Percentiles rank a stretch among this genome's conserved stretches.
Conservation (phyloP, 2,888 invertebrate genomes). For the Caenorhabditis japonica region DNA sequence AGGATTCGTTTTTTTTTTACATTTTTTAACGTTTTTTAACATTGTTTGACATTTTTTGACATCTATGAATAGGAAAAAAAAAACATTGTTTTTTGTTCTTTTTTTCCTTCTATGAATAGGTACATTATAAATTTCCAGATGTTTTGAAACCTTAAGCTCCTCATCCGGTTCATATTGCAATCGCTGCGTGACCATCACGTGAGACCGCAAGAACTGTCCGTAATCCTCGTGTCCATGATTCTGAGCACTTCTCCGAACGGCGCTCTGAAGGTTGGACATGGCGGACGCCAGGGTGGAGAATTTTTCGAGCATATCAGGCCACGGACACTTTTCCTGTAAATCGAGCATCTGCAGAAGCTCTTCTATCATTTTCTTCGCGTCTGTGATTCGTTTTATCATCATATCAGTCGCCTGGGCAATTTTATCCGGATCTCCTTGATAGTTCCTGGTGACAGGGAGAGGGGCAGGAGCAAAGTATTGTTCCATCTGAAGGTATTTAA, state of each 20-base stretch:
- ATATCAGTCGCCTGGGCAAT: slow-evolving; percentile 48
- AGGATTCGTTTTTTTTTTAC: too few relatives aligned
- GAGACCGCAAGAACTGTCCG: slow-evolving; percentile 63
- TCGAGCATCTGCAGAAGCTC: slow-evolving; percentile 63
- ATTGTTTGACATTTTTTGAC: too few relatives aligned
- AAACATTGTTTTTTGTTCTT: too few relatives aligned
- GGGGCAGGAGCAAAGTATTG: not conserved
- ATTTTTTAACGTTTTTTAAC: too few relatives aligned
- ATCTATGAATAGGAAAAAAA: too few relatives aligned
- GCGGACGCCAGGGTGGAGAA: slow-evolving; percentile 65
- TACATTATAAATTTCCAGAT: too few relatives aligned
- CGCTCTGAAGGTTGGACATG: slow-evolving; percentile 65
- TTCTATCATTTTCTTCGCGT: slow-evolving; percentile 63
- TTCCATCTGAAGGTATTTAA: too few relatives aligned
- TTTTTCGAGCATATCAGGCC: slow-evolving; percentile 71
- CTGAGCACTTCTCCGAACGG: slow-evolving; percentile 60
- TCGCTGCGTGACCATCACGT: slow-evolving; percentile 68
- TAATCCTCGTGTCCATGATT: slow-evolving; percentile 63
- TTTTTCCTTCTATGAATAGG: too few relatives aligned
- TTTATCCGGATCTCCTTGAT: slow-evolving; percentile 52
- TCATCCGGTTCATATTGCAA: slow-evolving; percentile 69
- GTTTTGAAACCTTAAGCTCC: slow-evolving; percentile 44
- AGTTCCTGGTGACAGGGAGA: slow-evolving; percentile 35
- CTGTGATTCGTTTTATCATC: slow-evolving; percentile 55
- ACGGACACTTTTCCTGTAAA: slow-evolving; percentile 63